phyloP scores from a whole-genome alignment of 2,888 invertebrate genomes.

The Ferrisia virgata region DNA sequence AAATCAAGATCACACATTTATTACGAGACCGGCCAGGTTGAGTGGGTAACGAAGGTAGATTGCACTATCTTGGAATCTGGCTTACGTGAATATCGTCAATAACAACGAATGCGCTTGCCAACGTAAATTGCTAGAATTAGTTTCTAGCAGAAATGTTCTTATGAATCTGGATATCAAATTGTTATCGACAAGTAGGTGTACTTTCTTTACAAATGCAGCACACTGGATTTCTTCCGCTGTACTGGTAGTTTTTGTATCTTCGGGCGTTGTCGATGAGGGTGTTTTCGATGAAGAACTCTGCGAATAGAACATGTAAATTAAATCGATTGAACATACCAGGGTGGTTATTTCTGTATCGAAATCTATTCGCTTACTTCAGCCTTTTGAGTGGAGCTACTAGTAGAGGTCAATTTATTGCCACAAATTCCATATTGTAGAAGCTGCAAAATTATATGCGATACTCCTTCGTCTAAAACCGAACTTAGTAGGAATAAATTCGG shows the following conservation, averaged over 20 bases:
- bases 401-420: conserved; percentile 53
- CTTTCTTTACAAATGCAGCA: conserved; percentile 50
- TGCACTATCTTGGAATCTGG: conserved; percentile 46
- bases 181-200: conserved; percentile 49
- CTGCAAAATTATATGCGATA: conserved; percentile 86
- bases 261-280: conserved; percentile 44
- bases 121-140: conserved; percentile 85
- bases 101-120: conserved; percentile 93
- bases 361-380: conserved; percentile 1
- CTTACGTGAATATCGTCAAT: conserved; percentile 76
- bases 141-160: conserved; percentile 86
- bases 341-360: too few species aligned
- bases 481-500: conserved; percentile 59
- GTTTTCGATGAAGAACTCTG: conserved; percentile 18
- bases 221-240: conserved; percentile 49
- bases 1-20: conserved; percentile 27
- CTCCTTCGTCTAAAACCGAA: conserved; percentile 81
- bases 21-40: background rate
- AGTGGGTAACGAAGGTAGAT: background rate
- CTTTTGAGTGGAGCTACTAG: background rate
- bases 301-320: background rate
- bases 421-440: conserved; percentile 86
- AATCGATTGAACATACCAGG: too few species aligned
- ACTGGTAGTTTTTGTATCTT: background rate
- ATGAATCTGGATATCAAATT: conserved; percentile 67